Conservation (phyloP, 2,888 invertebrate species). For the Caenorhabditis zanzibari region DNA sequence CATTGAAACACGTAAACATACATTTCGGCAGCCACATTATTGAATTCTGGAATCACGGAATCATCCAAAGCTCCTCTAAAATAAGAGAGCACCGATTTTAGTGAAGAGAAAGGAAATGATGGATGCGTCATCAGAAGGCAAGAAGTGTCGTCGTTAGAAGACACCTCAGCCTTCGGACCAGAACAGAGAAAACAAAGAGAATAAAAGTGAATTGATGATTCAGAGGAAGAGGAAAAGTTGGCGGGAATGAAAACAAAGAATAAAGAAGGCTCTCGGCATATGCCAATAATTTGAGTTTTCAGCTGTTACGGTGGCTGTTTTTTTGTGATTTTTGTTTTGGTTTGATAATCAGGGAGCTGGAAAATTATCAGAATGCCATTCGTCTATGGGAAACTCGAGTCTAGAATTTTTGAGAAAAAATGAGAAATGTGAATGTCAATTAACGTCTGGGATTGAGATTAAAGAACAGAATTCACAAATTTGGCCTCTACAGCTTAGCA, state of each 20-base stretch:
- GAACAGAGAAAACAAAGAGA: constrained; percentile 29
- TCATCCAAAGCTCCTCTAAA: constrained; percentile 62
- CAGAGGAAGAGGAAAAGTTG: constrained; percentile 26
- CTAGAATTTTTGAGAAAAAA: no score
- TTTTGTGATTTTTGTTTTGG: not conserved
- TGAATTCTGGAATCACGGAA: constrained; percentile 64
- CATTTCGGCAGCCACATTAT: constrained; percentile 65
- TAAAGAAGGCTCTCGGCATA: not conserved
- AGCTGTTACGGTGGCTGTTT: not conserved
- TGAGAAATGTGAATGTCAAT: no score
- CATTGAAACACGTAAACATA: constrained; percentile 52
- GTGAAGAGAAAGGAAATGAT: constrained; percentile 2
- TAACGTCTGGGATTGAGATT: no score
- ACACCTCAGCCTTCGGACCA: constrained; percentile 30
- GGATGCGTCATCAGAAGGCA: constrained; percentile 44
- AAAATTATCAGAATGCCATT: no score
- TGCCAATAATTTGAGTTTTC: not conserved
- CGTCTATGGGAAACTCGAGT: no score
- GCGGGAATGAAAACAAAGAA: not conserved
- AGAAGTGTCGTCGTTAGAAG: constrained; percentile 19
- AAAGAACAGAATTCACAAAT: no score
- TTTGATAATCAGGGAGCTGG: not conserved
- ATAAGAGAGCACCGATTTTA: constrained; percentile 50
- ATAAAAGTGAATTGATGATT: constrained; percentile 49
- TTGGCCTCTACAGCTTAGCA: no score